Evolutionary conservation across 1,140 invertebrate species (phyloP), one percentile per base, ranked within the genome.

Genomic region (Drosophila albomicans): DNA sequence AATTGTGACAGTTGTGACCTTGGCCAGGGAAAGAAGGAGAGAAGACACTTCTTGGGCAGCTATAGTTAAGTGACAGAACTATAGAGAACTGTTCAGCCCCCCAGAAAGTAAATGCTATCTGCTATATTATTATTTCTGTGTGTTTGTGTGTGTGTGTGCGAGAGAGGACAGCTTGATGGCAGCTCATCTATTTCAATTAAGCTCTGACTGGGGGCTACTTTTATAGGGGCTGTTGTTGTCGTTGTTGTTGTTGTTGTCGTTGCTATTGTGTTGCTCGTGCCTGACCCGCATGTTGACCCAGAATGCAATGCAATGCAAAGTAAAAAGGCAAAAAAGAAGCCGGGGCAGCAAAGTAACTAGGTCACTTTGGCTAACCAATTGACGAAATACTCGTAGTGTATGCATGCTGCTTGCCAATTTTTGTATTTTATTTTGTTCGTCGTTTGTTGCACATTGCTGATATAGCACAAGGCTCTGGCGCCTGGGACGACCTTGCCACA

Each of bases 141-240:
- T 38, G 64, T 41, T 38, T 76, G 61, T 59, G 32, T 65, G 32
- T 65, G 38, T 38, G 65, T 45, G 46, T 76, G 57, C 76, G 38
- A 46, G 32, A 32, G 7, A 32, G 45, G 10, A 35, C 48, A 32
- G 52, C 11, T 57, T 43, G 75, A 64, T 59, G 82, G 62, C 73
- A 84, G 62, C 80, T 80, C 85, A 89, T 87, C 84, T 84, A 84
- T 87, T 87, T 75, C 80, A 87, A 82, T 87, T 87, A 67, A 79
- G 79, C 62, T 66, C 48, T 41, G 65, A 67, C 78, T 76, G 51
- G 49, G 65, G 66, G 82, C 56, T 73, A 82, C 63, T 66, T 48
- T 45, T 64, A 65, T 61, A 61, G 70, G 64, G 67, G 62, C 75
- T 65, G 68, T 43, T 84, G 77, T 64, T 56, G 58, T 56, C 2